phyloP scores from a whole-genome alignment of 1,140 invertebrate genomes.

The Scylla paramamosain region DNA sequence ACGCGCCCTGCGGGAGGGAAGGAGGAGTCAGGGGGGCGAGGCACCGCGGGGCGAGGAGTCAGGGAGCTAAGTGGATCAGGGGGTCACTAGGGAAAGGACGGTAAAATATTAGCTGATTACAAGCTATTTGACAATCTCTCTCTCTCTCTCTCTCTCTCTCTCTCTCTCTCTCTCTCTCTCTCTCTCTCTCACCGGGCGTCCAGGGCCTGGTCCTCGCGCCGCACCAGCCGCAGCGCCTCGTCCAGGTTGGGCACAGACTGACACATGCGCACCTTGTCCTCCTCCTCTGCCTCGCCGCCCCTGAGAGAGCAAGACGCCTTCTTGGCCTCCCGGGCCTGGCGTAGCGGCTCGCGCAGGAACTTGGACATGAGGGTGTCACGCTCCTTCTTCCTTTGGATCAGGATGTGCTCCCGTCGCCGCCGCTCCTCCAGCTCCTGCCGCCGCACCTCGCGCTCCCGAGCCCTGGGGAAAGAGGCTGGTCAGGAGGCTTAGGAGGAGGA shows the following conservation, averaged over 20 bases:
- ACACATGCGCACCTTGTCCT: not conserved
- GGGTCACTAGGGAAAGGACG: too few relatives aligned
- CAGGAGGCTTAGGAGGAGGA: not conserved
- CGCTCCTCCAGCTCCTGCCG: constrained; percentile 66
- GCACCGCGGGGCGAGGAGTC: not conserved
- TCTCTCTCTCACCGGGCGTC: constrained; percentile 52
- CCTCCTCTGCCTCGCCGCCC: not conserved
- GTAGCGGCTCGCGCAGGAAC: constrained; percentile 69
- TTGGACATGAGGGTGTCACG: constrained; percentile 46
- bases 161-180: not conserved
- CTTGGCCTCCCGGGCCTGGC: constrained; percentile 49
- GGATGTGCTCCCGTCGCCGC: constrained; percentile 51
- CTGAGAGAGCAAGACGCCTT: not conserved
- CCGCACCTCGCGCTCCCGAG: constrained; percentile 50
- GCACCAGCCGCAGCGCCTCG: constrained; percentile 11
- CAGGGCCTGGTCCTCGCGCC: constrained; percentile 53
- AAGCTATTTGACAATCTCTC: not conserved
- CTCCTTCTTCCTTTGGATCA: constrained; percentile 56
- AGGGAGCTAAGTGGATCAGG: not conserved
- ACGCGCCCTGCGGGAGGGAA: constrained; percentile 32
- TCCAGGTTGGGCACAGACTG: constrained; percentile 67
- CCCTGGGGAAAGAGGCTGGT: not conserved
- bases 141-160: constrained; percentile 21
- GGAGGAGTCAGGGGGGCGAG: not conserved
- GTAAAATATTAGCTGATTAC: not conserved